These are phyloP conservation scores for Danio aesculapii DNA, from an alignment of 2,797 vertebrate species.

Conservation along the genomic window DNA sequence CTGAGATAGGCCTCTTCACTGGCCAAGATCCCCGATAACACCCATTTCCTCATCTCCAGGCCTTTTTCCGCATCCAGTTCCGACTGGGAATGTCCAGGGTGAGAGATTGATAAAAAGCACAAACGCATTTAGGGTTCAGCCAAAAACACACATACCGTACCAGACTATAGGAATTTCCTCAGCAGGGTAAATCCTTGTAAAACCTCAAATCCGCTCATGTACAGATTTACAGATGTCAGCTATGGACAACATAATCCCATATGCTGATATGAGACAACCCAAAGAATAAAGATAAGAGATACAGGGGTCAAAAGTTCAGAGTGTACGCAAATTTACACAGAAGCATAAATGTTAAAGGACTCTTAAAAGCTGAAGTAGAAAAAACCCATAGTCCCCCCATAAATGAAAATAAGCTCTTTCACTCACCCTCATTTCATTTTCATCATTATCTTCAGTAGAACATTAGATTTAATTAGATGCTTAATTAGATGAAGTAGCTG, in stretches of 20 bases:
- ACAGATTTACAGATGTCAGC: conserved; percentile 4
- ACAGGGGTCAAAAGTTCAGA: conserved; percentile 6
- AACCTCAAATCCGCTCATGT: not conserved
- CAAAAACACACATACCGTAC: conserved; percentile 13
- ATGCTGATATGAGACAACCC: not conserved
- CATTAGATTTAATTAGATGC: too few relatives aligned
- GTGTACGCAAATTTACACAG: not conserved
- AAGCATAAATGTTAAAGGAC: not conserved
- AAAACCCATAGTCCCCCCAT: too few relatives aligned
- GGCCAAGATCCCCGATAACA: conserved; percentile 94
- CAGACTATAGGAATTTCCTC: conserved; percentile 3
- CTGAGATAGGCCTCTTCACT: conserved; percentile 95
- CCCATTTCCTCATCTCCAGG: conserved; percentile 98
- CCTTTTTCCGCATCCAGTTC: conserved; percentile 96
- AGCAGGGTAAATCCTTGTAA: conserved; percentile 4
- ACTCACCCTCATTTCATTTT: too few relatives aligned
- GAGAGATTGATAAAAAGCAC: conserved; percentile 23
- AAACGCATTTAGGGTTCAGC: conserved; percentile 18
- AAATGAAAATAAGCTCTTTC: too few relatives aligned
- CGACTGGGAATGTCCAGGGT: conserved; percentile 73
- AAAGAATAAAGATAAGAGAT: not conserved
- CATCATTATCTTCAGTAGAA: too few relatives aligned
- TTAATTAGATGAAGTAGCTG: too few relatives aligned
- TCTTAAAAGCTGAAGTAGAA: not conserved
- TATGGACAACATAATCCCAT: not conserved